Evolutionary conservation across 2,888 invertebrate genomes (phyloP).

Genomic region (Autographa pulchrina): DNA sequence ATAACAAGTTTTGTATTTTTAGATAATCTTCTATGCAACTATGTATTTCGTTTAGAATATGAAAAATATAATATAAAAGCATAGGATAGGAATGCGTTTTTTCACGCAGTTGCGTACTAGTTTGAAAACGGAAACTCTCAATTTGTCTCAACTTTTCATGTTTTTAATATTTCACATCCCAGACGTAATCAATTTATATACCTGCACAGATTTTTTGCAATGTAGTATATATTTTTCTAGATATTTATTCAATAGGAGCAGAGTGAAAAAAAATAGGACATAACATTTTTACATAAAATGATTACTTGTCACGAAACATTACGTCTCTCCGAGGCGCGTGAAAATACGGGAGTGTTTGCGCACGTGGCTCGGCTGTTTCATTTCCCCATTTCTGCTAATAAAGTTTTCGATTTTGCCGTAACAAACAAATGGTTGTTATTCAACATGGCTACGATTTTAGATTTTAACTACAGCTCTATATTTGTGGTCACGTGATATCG

Average conservation of each 20-base stretch:
- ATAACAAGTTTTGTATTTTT: not conserved
- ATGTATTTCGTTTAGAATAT: conserved; percentile 7
- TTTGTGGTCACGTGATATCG: conserved; percentile 56
- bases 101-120: conserved; percentile 20
- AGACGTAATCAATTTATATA: not conserved
- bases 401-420: conserved; percentile 62
- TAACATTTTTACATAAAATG: conserved; percentile 9
- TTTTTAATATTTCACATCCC: conserved; percentile 5
- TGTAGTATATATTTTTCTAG: not conserved
- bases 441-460: conserved; percentile 65
- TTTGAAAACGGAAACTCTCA: conserved; percentile 27
- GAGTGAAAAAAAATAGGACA: not conserved
- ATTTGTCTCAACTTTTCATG: conserved; percentile 13
- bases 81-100: conserved; percentile 1
- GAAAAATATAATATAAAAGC: conserved; percentile 13
- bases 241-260: not conserved
- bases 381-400: conserved; percentile 61
- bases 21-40: not conserved
- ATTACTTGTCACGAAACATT: conserved; percentile 17
- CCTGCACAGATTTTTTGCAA: not conserved
- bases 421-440: conserved; percentile 65
- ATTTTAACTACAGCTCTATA: conserved; percentile 59
- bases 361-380: conserved; percentile 50
- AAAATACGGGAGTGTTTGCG: conserved; percentile 49
- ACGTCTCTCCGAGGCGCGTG: conserved; percentile 12